These are phyloP conservation scores for Telmatochromis sp. DNA, from an alignment of 2,113 vertebrate genomes.

Conservation along the genomic window DNA sequence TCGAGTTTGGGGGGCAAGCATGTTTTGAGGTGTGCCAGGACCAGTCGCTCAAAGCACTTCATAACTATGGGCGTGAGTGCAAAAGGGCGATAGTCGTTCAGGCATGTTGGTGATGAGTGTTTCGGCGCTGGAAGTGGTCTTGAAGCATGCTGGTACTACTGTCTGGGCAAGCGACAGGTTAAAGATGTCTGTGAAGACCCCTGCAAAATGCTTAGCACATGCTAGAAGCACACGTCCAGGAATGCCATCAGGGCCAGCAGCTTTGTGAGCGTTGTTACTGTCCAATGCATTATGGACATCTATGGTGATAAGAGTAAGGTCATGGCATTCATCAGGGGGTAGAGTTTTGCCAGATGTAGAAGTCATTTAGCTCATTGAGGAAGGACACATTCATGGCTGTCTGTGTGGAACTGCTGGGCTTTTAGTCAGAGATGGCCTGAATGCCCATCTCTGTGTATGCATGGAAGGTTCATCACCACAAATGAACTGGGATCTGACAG, in stretches of 20 bases:
- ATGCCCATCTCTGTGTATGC: not conserved
- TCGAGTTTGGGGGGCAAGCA: not conserved
- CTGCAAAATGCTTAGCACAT: not conserved
- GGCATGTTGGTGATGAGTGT: not conserved
- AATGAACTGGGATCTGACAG: constrained; percentile 44
- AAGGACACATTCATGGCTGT: not conserved
- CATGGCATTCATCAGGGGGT: not conserved
- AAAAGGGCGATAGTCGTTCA: not conserved
- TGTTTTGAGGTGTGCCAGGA: not conserved
- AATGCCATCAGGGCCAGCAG: not conserved
- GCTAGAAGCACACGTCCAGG: not conserved
- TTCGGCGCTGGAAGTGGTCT: not conserved
- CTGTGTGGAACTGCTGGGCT: not conserved
- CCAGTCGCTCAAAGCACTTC: not conserved
- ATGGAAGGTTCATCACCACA: constrained; percentile 33
- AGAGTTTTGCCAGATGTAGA: not conserved
- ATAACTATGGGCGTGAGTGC: not conserved
- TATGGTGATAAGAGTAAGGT: not conserved
- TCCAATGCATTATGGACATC: not conserved
- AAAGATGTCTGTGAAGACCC: not conserved
- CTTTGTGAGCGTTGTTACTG: not conserved
- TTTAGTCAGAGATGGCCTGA: not conserved
- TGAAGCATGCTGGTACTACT: rapidly evolving
- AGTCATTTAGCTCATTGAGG: not conserved
- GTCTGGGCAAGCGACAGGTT: not conserved